Evolutionary conservation across 2,113 vertebrate species (phyloP).

Genomic region (Apodemus sylvaticus): DNA sequence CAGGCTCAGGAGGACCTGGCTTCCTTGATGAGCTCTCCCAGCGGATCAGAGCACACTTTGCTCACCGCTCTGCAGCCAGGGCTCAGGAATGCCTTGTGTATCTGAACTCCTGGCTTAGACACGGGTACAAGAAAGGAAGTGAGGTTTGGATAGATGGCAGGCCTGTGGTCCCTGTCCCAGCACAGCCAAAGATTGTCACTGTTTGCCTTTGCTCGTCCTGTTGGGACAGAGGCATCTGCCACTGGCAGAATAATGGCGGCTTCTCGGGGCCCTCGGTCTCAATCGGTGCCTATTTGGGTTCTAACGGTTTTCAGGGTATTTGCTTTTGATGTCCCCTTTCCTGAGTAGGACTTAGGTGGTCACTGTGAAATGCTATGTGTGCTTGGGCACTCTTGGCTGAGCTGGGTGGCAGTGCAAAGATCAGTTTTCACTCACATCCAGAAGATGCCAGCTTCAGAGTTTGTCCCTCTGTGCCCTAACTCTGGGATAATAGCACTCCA

Average conservation of each 20-base stretch:
- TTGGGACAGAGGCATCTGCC: conserved; percentile 32
- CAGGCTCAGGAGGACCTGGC: neutral
- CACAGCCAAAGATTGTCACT: conserved; percentile 75
- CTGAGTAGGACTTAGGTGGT: neutral
- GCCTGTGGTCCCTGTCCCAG: conserved; percentile 57
- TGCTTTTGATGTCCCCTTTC: conserved; percentile 38
- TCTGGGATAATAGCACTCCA: neutral
- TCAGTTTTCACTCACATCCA: neutral
- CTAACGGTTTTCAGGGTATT: conserved; percentile 79
- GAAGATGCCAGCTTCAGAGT: conserved; percentile 19
- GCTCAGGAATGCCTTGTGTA: conserved; percentile 19
- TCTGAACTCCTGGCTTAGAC: conserved; percentile 8
- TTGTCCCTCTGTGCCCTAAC: neutral
- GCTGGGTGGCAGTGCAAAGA: neutral
- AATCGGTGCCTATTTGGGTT: conserved; percentile 66
- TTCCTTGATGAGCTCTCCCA: conserved; percentile 37
- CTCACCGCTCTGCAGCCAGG: conserved; percentile 38
- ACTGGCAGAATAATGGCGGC: conserved; percentile 48
- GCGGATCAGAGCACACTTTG: neutral
- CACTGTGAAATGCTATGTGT: neutral
- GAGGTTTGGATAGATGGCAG: conserved; percentile 49
- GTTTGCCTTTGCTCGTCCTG: conserved; percentile 68
- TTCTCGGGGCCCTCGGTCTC: conserved; percentile 56
- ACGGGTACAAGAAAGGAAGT: conserved; percentile 14
- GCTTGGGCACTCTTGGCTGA: neutral